Conservation (phyloP, 1,140 invertebrate genomes). For the Argopecten irradians region DNA sequence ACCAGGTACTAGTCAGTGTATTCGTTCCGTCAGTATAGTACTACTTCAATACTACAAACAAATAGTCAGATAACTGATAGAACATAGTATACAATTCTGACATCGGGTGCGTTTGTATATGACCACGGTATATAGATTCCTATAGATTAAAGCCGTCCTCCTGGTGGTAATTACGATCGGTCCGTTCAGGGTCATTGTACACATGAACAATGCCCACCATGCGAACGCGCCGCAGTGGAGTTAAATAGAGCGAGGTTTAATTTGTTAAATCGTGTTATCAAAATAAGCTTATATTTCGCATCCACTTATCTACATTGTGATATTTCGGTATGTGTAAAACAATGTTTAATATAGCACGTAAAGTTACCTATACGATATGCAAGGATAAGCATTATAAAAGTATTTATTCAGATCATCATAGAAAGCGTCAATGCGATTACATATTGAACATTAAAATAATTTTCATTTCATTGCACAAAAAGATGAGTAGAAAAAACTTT, state of each 20-base stretch:
- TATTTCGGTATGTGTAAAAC: background rate
- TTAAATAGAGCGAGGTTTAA: slow-evolving; percentile 10
- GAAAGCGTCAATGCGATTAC: too few relatives aligned
- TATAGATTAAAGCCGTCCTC: background rate
- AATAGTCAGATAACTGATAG: background rate
- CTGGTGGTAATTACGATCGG: background rate
- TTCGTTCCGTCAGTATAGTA: background rate
- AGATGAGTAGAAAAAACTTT: background rate
- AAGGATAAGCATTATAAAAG: too few relatives aligned
- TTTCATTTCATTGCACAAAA: too few relatives aligned
- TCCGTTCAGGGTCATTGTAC: background rate
- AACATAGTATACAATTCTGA: background rate
- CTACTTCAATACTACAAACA: background rate
- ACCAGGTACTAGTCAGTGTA: background rate
- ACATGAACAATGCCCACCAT: background rate
- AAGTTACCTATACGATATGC: background rate
- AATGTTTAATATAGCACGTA: background rate
- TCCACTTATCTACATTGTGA: background rate
- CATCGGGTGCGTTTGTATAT: background rate
- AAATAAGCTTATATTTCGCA: slow-evolving; percentile 12
- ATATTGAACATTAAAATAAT: too few relatives aligned
- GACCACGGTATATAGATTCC: slow-evolving; percentile 4
- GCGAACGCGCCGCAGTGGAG: background rate
- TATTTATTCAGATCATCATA: too few relatives aligned
- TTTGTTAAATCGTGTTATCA: slow-evolving; percentile 23